Conservation (phyloP, 1,140 invertebrate genomes). For the Calephelis virginiensis region DNA sequence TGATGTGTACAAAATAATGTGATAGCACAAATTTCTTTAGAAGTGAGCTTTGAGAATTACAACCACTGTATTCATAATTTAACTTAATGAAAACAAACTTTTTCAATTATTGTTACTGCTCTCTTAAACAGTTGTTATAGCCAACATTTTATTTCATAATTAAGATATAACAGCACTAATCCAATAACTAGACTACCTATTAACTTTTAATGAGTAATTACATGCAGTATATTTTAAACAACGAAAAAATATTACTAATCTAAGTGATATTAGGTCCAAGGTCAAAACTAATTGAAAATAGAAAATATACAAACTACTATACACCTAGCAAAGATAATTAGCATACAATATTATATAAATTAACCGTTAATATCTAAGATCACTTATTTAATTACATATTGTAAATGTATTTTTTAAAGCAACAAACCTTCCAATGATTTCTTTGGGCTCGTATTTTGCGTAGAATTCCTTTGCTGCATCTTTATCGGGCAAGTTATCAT, state of each 20-base stretch:
- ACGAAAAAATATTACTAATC: slow-evolving; percentile 5
- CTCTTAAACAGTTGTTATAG: no score
- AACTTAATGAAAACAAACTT: no score
- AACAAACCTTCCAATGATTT: slow-evolving; percentile 94
- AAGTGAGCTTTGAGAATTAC: no score
- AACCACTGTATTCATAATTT: no score
- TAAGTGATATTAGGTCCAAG: slow-evolving; percentile 8
- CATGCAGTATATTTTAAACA: no score
- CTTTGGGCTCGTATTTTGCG: slow-evolving; percentile 98
- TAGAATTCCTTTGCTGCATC: slow-evolving; percentile 97
- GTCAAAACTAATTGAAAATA: slow-evolving; percentile 26
- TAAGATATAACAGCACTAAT: no score
- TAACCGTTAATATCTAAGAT: not conserved
- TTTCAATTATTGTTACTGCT: no score
- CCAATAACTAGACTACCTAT: no score
- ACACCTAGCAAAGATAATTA: not conserved
- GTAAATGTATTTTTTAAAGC: slow-evolving; percentile 38
- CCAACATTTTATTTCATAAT: no score
- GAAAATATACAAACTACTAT: slow-evolving; percentile 27
- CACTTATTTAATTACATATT: slow-evolving; percentile 16
- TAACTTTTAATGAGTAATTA: no score
- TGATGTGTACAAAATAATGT: no score
- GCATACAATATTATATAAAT: not conserved
- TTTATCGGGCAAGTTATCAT: slow-evolving; percentile 91
- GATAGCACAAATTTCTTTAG: no score